Base-by-base conservation (phyloP, 2,888 invertebrate species). In the Syritta pipiens region DNA sequence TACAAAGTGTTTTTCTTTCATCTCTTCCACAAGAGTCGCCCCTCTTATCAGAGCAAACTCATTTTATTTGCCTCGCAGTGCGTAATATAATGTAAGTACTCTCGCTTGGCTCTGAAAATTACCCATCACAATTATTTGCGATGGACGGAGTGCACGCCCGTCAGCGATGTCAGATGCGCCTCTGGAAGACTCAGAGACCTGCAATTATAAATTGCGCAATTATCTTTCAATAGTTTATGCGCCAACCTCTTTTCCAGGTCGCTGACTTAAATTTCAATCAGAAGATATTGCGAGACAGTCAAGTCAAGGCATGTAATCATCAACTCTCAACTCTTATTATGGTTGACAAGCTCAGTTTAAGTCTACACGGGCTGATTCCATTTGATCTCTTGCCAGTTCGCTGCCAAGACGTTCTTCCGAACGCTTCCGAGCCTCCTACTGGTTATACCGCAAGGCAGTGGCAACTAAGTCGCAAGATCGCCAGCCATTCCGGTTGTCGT, bases 121-220 rank as follows among this genome's bases (percentile, higher is more conserved):
- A 40, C 40, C 14, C 14, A n/a, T 49, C n/a, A 20, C 6, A 44
- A 62, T 28, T 17, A 46, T 55, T 63, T 71, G 63, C 63, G 63
- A 72, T 63, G 48, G 24, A 63, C 28, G 42, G 30, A 19, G 24
- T 48, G 42, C 51, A 44, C 28, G 42, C 51, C 67, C 49, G 22
- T 42, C 48, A 72, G 46, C 24, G 30, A 40, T 28, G 10, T 49
- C 40, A 40, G 42, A 42, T 57, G 17, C 46, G 30, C 37, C 9
- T 40, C 28, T n/a, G 9, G 53, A 57, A 42, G 17, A 24, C 55
- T 49, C 26, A 48, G 40, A 63, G 62, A 48, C 10, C 55, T 51
- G 44, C 60, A 49, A 69, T 40, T 63, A 32, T 44, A 57, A 51
- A 55, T 65, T 44, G 72, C 67, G 72, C 67, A 74, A 74, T 74